These are phyloP conservation scores for Nemurella pictetii DNA, from an alignment of 2,888 invertebrate genomes.

Conservation along the genomic window DNA sequence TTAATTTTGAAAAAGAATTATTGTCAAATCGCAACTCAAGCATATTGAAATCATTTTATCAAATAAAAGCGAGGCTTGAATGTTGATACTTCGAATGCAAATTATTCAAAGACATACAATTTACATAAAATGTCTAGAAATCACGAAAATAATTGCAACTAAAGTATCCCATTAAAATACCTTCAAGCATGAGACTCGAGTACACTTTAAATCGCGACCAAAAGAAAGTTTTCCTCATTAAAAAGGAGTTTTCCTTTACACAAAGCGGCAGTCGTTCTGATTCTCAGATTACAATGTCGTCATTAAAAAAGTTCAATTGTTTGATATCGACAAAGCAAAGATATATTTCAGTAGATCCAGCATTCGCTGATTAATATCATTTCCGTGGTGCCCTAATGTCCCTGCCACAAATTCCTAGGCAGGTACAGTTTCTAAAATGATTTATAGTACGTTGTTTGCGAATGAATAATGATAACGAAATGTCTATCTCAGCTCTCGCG, in stretches of 20 bases:
- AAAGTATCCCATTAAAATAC: not conserved
- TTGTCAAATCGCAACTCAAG: too few species aligned
- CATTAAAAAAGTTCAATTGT: not conserved
- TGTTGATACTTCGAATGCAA: too few species aligned
- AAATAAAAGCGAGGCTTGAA: too few species aligned
- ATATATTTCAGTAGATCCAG: not conserved
- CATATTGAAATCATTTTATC: too few species aligned
- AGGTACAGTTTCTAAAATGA: not conserved
- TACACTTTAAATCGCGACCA: not conserved
- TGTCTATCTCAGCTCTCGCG: not conserved
- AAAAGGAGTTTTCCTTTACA: not conserved
- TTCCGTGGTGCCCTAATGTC: too few species aligned
- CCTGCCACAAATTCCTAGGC: too few species aligned
- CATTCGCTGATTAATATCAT: not conserved
- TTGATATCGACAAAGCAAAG: not conserved
- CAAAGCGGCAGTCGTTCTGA: not conserved
- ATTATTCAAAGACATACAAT: not conserved
- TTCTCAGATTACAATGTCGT: not conserved
- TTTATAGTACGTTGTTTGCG: not conserved
- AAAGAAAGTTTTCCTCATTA: not conserved
- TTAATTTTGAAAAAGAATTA: too few species aligned
- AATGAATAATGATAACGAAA: not conserved
- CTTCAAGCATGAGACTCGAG: not conserved
- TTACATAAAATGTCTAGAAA: not conserved
- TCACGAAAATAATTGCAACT: not conserved